A percentile compares a stretch with the other conserved stretches of the same genome.
Evolutionary conservation across 1,140 invertebrate species (phyloP).

Genomic region (Caenorhabditis remanei): DNA sequence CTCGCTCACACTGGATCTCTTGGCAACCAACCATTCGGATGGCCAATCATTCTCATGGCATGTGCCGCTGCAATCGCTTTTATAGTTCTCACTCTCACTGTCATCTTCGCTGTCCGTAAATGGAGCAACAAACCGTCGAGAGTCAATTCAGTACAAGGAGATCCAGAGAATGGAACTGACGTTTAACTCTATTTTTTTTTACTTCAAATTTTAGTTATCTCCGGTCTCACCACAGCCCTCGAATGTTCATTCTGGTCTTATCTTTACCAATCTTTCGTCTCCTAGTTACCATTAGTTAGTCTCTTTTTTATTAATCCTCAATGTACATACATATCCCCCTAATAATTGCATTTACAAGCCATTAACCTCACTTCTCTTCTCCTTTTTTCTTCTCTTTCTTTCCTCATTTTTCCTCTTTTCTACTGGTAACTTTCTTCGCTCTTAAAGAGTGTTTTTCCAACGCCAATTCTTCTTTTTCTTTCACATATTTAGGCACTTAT

Average conservation of each 20-base stretch:
- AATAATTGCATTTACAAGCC: constrained; percentile 8
- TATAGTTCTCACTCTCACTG: constrained; percentile 9
- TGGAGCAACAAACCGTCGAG: constrained; percentile 57
- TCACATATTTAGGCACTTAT: constrained; percentile 26
- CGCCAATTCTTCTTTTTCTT: constrained; percentile 5
- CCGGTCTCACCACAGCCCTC: constrained; percentile 30
- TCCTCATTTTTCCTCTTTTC: not conserved
- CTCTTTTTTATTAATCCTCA: not conserved
- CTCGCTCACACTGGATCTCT: constrained; percentile 46
- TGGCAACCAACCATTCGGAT: constrained; percentile 50
- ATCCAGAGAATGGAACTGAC: constrained; percentile 54
- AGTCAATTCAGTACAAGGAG: constrained; percentile 52
- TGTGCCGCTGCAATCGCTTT: constrained; percentile 48
- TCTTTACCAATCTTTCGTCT: not conserved
- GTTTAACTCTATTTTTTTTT: constrained; percentile 3
- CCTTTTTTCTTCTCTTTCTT: not conserved
- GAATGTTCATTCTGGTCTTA: constrained; percentile 21
- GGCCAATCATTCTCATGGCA: constrained; percentile 51
- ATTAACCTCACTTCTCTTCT: not conserved
- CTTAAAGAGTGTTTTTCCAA: constrained; percentile 6
- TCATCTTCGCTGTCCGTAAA: constrained; percentile 47
- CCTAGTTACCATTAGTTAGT: not conserved
- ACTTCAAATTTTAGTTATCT: not conserved
- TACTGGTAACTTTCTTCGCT: constrained; percentile 42
- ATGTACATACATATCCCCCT: constrained; percentile 21